Evolutionary conservation across 2,888 invertebrate species (phyloP), one percentile per base, ranked within the genome.

Genomic region (Rhagonycha lutea): DNA sequence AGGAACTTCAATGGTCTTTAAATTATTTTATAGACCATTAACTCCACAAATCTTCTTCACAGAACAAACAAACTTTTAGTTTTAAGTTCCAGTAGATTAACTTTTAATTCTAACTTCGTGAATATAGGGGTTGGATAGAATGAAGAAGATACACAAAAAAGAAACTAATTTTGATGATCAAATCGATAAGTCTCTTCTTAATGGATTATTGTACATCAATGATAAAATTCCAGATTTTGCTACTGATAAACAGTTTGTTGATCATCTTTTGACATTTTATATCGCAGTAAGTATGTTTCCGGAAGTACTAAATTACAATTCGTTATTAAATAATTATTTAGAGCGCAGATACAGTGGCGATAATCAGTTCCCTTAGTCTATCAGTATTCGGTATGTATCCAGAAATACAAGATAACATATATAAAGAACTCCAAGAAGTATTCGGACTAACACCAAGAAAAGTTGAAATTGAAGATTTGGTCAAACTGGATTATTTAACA

Each of bases 381-480:
- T 29, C 85, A 2, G 82, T 84, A 47, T 83, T 86, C 14, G 86
- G 85, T 70, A 84, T 86, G 85, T 84, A 86, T 80, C 85, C 84
- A 12, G 82, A 84, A 75, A 82, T 84, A 80, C 86, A 86, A 80
- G n/a, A 80, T n/a, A 84, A 81, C 79, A 83, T 82, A 14, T 81
- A 79, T 2, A 68, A 80, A 24, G 86, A 86, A 83, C 81, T 86
- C 9, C 73, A 74, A 68, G 73, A 78, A 14, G 74, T 84, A 11
- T 79, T 85, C 69, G 85, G 84, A 5, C 79, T 81, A 14, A 79
- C 73, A 47, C 73, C 79, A 4, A 77, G 78, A 69, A 68, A 69
- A 26, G 70, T 83, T 9, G 79, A 81, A 4, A 23, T 80, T 8
- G 82, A 84, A 12, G 83, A 85, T 69, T 70, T 85, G 10, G 28